A percentile compares a stretch with the other conserved stretches of the same genome.
Conservation (phyloP, 2,888 invertebrate genomes). For the Julus scanicus region DNA sequence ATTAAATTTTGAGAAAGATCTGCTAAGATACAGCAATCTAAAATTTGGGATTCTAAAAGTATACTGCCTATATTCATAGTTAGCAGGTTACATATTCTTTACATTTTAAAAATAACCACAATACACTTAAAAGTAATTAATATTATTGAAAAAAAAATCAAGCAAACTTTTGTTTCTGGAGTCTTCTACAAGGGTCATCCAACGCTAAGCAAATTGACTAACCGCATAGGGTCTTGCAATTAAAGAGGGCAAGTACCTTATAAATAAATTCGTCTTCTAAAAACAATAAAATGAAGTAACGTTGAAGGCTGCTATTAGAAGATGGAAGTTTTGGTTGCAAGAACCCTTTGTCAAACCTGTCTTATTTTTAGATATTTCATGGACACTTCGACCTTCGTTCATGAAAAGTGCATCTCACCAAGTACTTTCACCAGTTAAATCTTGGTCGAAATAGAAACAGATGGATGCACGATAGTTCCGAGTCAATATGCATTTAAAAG, state of each 20-base stretch:
- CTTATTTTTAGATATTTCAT: conserved; percentile 34
- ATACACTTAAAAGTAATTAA: neutral
- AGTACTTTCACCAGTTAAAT: neutral
- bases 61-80: too few relatives aligned
- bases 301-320: neutral
- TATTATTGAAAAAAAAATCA: neutral
- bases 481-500: conserved; percentile 3
- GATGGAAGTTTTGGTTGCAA: neutral
- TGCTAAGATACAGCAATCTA: too few relatives aligned
- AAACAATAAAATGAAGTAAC: neutral
- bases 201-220: too few relatives aligned
- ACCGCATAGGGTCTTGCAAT: too few relatives aligned
- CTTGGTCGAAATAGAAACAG: conserved; percentile 15
- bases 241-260: neutral
- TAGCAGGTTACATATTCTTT: too few relatives aligned
- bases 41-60: too few relatives aligned
- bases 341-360: neutral
- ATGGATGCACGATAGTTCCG: neutral
- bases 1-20: too few relatives aligned
- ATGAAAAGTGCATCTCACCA: neutral
- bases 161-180: neutral
- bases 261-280: neutral
- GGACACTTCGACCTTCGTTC: conserved; percentile 38
- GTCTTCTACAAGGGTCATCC: too few relatives aligned
- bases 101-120: too few relatives aligned